Evolutionary conservation across 2,113 vertebrate genomes (phyloP).

Genomic region (Nasalis larvatus): DNA sequence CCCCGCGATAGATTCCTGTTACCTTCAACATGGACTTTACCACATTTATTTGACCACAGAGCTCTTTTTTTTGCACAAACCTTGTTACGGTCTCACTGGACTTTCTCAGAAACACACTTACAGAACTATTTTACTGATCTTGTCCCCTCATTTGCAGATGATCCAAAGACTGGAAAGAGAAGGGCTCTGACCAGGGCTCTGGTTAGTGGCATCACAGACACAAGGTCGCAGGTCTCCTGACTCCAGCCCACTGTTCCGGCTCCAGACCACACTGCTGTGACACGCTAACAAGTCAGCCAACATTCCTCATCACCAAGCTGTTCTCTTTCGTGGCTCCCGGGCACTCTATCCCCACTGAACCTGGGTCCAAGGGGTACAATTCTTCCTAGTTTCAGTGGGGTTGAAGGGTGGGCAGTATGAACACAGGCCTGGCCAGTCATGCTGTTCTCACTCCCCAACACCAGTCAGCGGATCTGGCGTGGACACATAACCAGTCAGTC

Average conservation of each 20-base stretch:
- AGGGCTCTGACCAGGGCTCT: background rate
- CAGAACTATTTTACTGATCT: background rate
- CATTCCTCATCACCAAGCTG: background rate
- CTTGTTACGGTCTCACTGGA: background rate
- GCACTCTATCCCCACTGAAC: background rate
- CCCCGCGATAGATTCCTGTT: background rate
- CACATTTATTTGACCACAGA: background rate
- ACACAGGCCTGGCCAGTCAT: background rate
- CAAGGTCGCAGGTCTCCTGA: too few species aligned
- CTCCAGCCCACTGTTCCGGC: too few species aligned
- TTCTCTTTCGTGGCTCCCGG: background rate
- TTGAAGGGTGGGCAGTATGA: too few species aligned
- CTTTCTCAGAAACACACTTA: background rate
- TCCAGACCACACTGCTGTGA: too few species aligned
- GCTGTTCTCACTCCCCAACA: too few species aligned
- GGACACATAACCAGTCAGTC: too few species aligned
- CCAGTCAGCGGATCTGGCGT: background rate
- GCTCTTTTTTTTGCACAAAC: background rate
- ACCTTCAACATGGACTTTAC: background rate
- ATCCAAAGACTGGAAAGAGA: background rate
- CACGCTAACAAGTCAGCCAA: background rate
- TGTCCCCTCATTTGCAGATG: background rate
- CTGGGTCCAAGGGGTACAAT: background rate
- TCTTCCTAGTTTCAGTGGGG: too few species aligned
- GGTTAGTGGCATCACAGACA: background rate